Evolutionary conservation across 2,113 vertebrate species (phyloP).

Genomic region (Macroglossus sobrinus): DNA sequence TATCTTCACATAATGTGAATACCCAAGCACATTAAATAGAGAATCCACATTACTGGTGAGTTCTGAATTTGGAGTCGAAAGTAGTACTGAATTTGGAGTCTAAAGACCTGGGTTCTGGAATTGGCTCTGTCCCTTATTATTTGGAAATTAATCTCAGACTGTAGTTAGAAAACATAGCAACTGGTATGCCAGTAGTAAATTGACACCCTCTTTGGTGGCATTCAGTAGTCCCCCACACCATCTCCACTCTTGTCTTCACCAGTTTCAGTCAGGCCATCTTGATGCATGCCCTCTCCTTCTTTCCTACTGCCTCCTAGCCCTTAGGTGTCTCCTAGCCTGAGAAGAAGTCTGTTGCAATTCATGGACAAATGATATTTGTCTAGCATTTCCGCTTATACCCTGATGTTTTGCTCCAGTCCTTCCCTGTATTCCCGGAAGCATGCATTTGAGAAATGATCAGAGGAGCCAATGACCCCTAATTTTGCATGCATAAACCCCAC

Average conservation of each 20-base stretch:
- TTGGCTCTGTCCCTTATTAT: background rate
- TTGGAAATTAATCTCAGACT: background rate
- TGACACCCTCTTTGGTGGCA: background rate
- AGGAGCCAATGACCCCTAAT: background rate
- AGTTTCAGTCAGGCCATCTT: background rate
- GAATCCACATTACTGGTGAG: background rate
- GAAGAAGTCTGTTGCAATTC: background rate
- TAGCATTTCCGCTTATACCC: background rate
- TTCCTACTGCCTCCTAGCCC: background rate
- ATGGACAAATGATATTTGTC: background rate
- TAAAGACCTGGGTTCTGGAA: background rate
- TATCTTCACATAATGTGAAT: background rate
- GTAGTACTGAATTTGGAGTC: background rate
- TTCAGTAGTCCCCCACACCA: background rate
- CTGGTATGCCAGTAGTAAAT: background rate
- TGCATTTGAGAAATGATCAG: background rate
- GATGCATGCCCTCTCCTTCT: background rate
- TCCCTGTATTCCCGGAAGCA: background rate
- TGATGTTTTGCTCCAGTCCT: background rate
- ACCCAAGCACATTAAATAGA: background rate
- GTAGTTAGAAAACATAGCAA: background rate
- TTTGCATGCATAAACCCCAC: background rate
- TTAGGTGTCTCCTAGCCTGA: background rate
- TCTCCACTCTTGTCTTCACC: background rate
- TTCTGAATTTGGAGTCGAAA: background rate